Conservation (phyloP, 2,797 vertebrate species). For the Champsocephalus esox region DNA sequence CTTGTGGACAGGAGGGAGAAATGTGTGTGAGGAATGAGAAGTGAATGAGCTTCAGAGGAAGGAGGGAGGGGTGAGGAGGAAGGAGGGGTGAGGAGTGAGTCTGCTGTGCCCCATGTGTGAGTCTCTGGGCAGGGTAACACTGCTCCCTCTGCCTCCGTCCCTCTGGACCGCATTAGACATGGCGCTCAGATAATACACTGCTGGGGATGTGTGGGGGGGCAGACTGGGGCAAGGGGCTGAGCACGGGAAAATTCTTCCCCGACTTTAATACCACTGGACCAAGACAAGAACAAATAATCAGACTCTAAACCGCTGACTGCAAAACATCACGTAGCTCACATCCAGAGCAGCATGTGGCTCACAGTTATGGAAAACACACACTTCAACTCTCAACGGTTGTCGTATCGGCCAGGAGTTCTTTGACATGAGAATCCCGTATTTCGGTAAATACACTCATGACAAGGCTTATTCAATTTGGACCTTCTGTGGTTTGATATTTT, state of each 20-base stretch:
- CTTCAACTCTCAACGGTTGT: no score
- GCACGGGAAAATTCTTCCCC: constrained; percentile 23
- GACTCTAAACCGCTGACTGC: constrained; percentile 28
- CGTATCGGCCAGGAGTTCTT: not conserved
- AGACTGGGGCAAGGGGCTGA: not conserved
- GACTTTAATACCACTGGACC: constrained; percentile 36
- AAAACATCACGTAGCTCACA: constrained; percentile 5
- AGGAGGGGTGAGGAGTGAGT: constrained; percentile 19
- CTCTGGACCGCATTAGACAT: constrained; percentile 77
- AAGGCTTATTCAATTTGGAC: no score
- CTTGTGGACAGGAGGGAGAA: constrained; percentile 14
- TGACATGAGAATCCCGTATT: not conserved
- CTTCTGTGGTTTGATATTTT: no score
- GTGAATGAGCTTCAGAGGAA: constrained; percentile 19
- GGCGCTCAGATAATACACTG: constrained; percentile 61
- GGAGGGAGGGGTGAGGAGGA: not conserved
- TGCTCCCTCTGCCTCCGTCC: constrained; percentile 54
- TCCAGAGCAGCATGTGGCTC: not conserved
- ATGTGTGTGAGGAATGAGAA: constrained; percentile 36
- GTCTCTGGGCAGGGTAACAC: constrained; percentile 51
- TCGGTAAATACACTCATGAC: not conserved
- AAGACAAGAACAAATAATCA: constrained; percentile 48
- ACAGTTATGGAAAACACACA: not conserved
- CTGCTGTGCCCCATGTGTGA: constrained; percentile 53
- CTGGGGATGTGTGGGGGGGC: constrained; percentile 13